Evolutionary conservation across 2,888 invertebrate genomes (phyloP).

Genomic region (Amphipoea lucens): DNA sequence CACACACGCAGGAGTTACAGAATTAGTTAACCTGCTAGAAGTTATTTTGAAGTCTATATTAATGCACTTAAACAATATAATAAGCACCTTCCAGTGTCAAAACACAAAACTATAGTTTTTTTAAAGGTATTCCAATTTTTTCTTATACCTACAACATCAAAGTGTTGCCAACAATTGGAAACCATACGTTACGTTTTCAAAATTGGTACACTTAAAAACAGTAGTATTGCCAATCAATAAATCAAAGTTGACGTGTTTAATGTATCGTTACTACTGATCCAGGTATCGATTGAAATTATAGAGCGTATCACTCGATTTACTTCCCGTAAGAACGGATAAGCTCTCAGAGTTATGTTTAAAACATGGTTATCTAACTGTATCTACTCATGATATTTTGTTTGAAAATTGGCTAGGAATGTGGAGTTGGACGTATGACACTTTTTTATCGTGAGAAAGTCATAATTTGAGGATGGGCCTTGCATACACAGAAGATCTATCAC

Average conservation of each 20-base stretch:
- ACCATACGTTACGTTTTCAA: constrained; percentile 15
- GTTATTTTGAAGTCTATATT: background rate
- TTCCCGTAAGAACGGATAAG: constrained; percentile 27
- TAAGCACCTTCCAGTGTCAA: background rate
- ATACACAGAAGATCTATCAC: background rate
- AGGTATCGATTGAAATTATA: constrained; percentile 54
- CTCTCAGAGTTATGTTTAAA: constrained; percentile 6
- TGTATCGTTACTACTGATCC: constrained; percentile 55
- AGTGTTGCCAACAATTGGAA: background rate
- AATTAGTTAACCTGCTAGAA: background rate
- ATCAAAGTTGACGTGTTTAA: constrained; percentile 56
- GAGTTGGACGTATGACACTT: too few relatives aligned
- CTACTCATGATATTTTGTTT: background rate
- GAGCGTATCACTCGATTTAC: constrained; percentile 53
- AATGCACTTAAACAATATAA: background rate
- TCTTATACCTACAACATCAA: background rate
- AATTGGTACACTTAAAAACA: constrained; percentile 24
- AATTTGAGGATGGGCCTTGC: background rate
- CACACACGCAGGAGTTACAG: background rate
- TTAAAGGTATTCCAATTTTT: background rate
- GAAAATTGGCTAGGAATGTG: background rate
- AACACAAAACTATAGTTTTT: background rate
- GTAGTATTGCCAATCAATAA: constrained; percentile 52
- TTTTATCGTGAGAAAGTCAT: background rate
- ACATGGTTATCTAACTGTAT: constrained; percentile 4